Conservation (phyloP, 1,140 invertebrate species). For the Mercenaria mercenaria region DNA sequence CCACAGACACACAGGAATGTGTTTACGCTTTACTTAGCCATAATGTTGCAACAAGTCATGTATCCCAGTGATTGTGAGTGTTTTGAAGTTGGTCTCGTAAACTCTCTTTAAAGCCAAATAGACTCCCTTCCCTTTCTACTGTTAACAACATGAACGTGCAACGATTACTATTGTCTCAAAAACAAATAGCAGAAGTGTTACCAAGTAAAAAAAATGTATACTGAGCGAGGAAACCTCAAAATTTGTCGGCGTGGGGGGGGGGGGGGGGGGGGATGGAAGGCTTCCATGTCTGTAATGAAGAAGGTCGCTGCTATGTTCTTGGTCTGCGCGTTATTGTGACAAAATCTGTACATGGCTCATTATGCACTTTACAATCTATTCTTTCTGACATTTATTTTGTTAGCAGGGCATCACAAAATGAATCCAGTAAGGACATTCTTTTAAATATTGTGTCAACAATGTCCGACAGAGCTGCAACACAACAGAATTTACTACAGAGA, state of each 20-base stretch:
- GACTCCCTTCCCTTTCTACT: constrained; percentile 22
- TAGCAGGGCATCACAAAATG: constrained; percentile 14
- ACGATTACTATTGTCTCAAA: constrained; percentile 1
- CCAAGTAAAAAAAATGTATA: constrained; percentile 5
- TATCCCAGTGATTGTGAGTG: constrained; percentile 20
- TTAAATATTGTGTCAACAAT: constrained; percentile 67
- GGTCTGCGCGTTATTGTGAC: constrained; percentile 50
- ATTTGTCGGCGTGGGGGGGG: no score
- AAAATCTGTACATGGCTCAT: not conserved
- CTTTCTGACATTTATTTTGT: not conserved
- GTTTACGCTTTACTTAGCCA: not conserved
- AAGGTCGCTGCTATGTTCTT: constrained; percentile 14
- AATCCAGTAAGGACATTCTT: constrained; percentile 26
- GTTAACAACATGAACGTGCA: constrained; percentile 44
- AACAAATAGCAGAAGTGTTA: constrained; percentile 22
- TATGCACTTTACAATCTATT: constrained; percentile 21
- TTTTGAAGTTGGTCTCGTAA: constrained; percentile 46
- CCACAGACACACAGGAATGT: constrained; percentile 45
- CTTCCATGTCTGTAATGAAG: constrained; percentile 36
- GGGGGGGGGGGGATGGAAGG: constrained; percentile 45
- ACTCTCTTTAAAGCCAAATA: not conserved
- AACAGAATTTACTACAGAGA: constrained; percentile 58
- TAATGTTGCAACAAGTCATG: constrained; percentile 26
- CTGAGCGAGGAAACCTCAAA: constrained; percentile 62
- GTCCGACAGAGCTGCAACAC: constrained; percentile 67